phyloP scores from a whole-genome alignment of 2,113 vertebrate genomes.

The Corapipo altera region DNA sequence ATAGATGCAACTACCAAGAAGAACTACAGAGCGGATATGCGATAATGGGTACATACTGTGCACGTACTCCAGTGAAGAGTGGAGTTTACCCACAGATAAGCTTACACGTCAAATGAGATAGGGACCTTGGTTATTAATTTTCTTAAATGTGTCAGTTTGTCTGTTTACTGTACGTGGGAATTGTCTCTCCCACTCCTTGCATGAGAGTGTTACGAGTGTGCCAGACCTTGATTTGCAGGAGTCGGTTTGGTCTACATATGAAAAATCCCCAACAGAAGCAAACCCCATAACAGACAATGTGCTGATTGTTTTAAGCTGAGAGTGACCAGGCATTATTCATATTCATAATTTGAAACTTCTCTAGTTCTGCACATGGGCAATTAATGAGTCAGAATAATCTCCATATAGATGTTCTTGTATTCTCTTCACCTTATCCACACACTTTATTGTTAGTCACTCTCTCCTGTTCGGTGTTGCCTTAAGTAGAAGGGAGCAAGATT shows the following conservation, averaged over 20 bases:
- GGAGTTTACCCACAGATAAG: not conserved
- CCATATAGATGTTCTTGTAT: not conserved
- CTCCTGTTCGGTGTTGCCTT: not conserved
- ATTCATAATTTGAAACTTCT: not conserved
- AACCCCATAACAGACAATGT: not conserved
- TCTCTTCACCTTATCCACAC: not conserved
- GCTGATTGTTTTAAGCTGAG: not conserved
- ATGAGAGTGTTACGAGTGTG: fast-evolving
- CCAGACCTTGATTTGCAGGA: not conserved
- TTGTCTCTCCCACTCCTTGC: not conserved
- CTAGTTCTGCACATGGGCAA: not conserved
- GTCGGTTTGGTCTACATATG: not conserved
- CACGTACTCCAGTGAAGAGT: not conserved
- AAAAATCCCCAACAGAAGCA: not conserved
- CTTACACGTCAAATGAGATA: not conserved
- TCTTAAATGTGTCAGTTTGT: not conserved
- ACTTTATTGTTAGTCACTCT: not conserved
- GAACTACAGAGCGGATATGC: not conserved
- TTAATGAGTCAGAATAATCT: not conserved
- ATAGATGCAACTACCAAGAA: not conserved
- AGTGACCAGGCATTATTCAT: not conserved
- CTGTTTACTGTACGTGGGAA: not conserved
- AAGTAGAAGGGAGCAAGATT: not conserved
- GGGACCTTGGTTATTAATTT: not conserved
- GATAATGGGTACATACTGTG: fast-evolving